Evolutionary conservation across 1,140 invertebrate genomes (phyloP).

Genomic region (Yoshiicerus persimilis): DNA sequence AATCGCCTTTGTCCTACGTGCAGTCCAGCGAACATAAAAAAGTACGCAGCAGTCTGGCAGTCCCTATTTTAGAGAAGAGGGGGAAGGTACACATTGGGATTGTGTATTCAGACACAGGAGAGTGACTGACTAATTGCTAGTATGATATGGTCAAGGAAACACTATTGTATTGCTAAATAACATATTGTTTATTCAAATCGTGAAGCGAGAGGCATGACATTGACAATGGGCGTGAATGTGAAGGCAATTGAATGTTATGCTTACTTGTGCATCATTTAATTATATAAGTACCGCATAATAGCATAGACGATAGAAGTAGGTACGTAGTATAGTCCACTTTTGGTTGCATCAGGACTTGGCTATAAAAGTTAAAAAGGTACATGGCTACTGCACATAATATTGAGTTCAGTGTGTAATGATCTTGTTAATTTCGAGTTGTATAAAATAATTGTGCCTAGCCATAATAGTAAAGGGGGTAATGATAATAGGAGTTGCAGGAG

Average conservation of each 20-base stretch:
- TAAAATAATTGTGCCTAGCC: neutral
- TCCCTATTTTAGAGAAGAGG: too few relatives aligned
- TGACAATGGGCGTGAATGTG: neutral
- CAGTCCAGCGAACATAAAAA: too few relatives aligned
- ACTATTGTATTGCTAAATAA: neutral
- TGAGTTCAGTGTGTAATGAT: neutral
- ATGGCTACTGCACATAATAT: too few relatives aligned
- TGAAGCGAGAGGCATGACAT: neutral
- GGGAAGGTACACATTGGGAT: too few relatives aligned
- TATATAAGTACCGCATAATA: neutral
- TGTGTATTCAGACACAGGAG: neutral
- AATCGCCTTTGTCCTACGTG: neutral
- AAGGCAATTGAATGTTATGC: neutral
- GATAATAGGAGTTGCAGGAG: neutral
- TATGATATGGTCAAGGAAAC: neutral
- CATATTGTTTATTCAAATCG: neutral
- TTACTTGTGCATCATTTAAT: neutral
- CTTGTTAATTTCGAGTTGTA: neutral
- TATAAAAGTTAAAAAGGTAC: too few relatives aligned
- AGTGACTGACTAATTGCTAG: neutral
- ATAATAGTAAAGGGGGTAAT: neutral
- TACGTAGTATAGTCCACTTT: too few relatives aligned
- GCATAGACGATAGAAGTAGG: too few relatives aligned
- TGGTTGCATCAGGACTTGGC: too few relatives aligned
- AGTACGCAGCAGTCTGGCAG: too few relatives aligned